Base-by-base conservation (phyloP, 64 coral and sea anemone species). In the Montipora efflorescens region DNA sequence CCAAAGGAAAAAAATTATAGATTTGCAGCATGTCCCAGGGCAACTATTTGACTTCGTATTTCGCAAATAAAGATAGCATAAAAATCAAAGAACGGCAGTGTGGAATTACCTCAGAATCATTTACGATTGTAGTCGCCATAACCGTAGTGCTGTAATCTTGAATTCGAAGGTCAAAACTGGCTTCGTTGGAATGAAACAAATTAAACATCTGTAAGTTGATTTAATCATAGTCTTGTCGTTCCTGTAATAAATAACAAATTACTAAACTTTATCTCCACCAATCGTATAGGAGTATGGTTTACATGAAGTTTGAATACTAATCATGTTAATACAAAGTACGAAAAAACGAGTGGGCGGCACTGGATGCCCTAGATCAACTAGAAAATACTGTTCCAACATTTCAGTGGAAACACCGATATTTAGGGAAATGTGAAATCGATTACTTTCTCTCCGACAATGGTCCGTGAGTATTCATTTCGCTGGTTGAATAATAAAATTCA, bases 261-360 rank as follows among this genome's bases (percentile, higher is more conserved):
- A 47, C 28, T 69, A 21, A 69, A 72, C 44, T 67, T 49, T 49
- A 51, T 5, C 18, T 11, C 82, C 16, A 86, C 82, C 82, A 86
- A 86, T 86, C 47, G 4, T 16, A 71, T 1, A n/a, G 19, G 44
- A 51, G 15, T 23, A 69, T 82, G 55, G 79, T 82, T 44, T 78
- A 18, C 82, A 71, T 72, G 5, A 6, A 71, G 48, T 68, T 86
- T 71, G 66, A 86, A 86, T 86, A 86, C 71, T 86, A 86, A 86
- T 86, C 14, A 72, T 51, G 43, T 22, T 21, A 86, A 70, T 86
- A 50, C 81, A 48, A 58, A 36, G 36, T 84, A 47, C 61, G 47
- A 58, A 68, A 2, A 84, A 84, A 84, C 43, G 66, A 49, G 66
- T 71, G 64, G 82, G 64, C 44, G 46, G 45, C 25, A 36, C 36